Base-by-base conservation (phyloP, 2,888 invertebrate species). In the Synanthedon myopaeformis region DNA sequence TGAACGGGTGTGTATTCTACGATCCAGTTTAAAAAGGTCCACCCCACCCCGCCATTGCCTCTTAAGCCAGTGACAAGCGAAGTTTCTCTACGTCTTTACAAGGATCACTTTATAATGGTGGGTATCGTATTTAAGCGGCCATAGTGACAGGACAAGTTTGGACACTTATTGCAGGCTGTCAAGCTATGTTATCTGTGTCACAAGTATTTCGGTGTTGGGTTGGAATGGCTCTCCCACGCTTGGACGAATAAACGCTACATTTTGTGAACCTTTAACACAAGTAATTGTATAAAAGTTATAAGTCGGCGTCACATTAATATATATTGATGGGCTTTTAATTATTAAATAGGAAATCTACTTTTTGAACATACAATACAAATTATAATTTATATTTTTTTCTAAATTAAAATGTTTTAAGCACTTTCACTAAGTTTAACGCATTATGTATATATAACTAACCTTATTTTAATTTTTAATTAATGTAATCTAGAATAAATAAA, bases 81-180 rank as follows among this genome's bases (percentile, higher is more conserved):
- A 56, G 59, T 56, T 53, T 54, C 13, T 58, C 61, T 57, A 63
- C 64, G 64, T 63, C 60, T 59, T 57, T 63, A 61, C 58, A 64
- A 58, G 52, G 82, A n/a, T 75, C 82, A 65, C 56, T 42, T 54
- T 69, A 70, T 12, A 54, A 56, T 82, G 81, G 83, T 69, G 57
- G 61, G 58, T 58, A 58, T 58, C 66, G 62, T 56, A 67, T 76
- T 76, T 80, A 76, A 76, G 80, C 76, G 65, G 74, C 62, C 65
- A 66, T 64, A 77, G 74, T 78, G 77, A 77, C 78, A 79, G 76
- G 74, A 76, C 78, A 59, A 74, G 79, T 83, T 79, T 72, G 72
- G 74, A 69, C 69, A 66, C 68, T 71, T 75, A 81, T 81, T 77
- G 75, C 77, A 74, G 75, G 69, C 75, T 78, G 82, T 77, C 80